Evolutionary conservation across 53 echinoderm and acorn worm genomes (phyloP), one percentile per base, ranked within the genome.

Genomic region (Stichopus horrens): DNA sequence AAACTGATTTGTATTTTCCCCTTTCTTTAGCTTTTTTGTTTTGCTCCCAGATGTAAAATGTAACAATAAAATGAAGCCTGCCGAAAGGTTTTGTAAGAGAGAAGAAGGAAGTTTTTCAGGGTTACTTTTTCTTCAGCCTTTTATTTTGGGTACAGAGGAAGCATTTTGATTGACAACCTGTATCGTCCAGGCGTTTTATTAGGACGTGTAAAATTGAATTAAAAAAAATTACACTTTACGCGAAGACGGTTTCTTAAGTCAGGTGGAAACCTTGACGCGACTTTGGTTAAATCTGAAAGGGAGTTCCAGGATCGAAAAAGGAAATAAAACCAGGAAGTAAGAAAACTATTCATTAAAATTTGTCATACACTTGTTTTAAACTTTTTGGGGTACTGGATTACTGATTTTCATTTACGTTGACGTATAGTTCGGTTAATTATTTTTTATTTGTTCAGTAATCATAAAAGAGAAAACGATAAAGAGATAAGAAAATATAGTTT

Each of bases 111-210:
- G 19, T 71, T 20, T 71, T 71, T 71, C 18, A 13, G 16, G 19
- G 19, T 18, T n/a, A 71, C 71, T 71, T 71, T 71, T 16, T 20
- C 7, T 7, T 6, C 7, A 71, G 18, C 18, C 19, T 16, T 71
- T n/a, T 71, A n/a, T 71, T 18, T n/a, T 16, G 7, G 16, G 18
- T 19, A 18, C 5, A 20, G 9, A 63, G 14, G 5, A 71, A 18
- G 19, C 0, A 16, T 71, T 71, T 58, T 81, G 81, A 81, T n/a
- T 81, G 81, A 81, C 81, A 81, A 58, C 81, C 18, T 81, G 21
- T 81, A 81, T 81, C 81, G 57, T 22, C 54, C 81, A 81, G 81
- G 81, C 81, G 21, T 81, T 81, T 81, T 56, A 81, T 81, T 81
- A 81, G 81, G 56, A 57, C 57, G 57, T 56, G 58, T 55, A 21